Percentiles rank a stretch among this genome's conserved stretches.
Evolutionary conservation across 1,140 invertebrate genomes (phyloP).

Genomic region (Aphelenchoides besseyi): DNA sequence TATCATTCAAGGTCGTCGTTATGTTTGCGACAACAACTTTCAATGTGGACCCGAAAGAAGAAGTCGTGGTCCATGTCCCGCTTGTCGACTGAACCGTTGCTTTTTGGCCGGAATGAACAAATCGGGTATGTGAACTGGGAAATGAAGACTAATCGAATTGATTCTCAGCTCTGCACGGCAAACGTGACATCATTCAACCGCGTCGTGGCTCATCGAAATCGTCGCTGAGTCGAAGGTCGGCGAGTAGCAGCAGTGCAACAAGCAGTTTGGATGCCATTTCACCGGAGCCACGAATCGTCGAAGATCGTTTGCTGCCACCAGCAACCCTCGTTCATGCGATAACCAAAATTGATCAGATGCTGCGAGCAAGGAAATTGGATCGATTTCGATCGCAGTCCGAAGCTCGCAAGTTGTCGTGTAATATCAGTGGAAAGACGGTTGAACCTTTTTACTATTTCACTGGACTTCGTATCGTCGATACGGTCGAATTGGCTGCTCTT

Average conservation of each 20-base stretch:
- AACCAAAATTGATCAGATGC: neutral
- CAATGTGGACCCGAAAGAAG: constrained; percentile 3
- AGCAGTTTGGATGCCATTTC: neutral
- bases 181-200: constrained; percentile 11
- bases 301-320: neutral
- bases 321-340: neutral
- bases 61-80: constrained; percentile 10
- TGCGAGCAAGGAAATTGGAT: constrained; percentile 11
- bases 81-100: constrained; percentile 19
- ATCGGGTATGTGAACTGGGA: too few species aligned
- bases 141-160: too few species aligned
- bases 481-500: constrained; percentile 7
- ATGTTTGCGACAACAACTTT: constrained; percentile 10
- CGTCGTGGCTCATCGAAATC: neutral
- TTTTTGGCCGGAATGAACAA: constrained; percentile 16
- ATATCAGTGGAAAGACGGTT: neutral
- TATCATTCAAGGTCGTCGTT: constrained; percentile 13
- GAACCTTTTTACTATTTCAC: constrained; percentile 14
- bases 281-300: neutral
- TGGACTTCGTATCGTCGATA: constrained; percentile 16
- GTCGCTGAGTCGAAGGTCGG: neutral
- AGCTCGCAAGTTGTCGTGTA: neutral
- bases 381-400: neutral
- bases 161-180: constrained; percentile 11
- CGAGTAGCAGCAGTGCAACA: neutral